phyloP scores from a whole-genome alignment of 1,140 invertebrate species.

The Trissolcus basalis region DNA sequence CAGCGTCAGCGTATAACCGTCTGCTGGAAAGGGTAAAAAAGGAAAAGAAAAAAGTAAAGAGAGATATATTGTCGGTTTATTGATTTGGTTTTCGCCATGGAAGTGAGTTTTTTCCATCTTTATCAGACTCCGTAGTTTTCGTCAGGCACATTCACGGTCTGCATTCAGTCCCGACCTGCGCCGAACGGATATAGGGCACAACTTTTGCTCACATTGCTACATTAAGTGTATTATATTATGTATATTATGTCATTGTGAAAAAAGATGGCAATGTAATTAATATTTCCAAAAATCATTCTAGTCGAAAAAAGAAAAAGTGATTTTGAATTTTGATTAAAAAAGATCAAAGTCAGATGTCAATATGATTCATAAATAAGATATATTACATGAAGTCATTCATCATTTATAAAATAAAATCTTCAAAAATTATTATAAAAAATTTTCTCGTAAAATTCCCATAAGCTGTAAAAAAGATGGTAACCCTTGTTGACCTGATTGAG shows the following conservation, averaged over 20 bases:
- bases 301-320: no score
- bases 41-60: conserved; percentile 45
- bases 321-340: no score
- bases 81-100: conserved; percentile 69
- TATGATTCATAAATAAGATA: no score
- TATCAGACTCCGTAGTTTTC: conserved; percentile 64
- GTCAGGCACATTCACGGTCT: conserved; percentile 53
- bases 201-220: conserved; percentile 56
- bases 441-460: no score
- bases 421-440: no score
- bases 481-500: no score
- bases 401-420: no score
- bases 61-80: conserved; percentile 67
- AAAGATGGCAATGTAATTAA: no score
- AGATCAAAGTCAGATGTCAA: no score
- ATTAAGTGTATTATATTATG: conserved; percentile 13
- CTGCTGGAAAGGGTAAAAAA: conserved; percentile 37
- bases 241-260: background rate
- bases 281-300: no score
- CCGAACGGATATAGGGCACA: conserved; percentile 63
- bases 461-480: no score
- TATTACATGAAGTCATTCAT: no score
- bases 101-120: conserved; percentile 67
- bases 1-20: conserved; percentile 49
- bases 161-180: conserved; percentile 39